A percentile compares a stretch with the other conserved stretches of the same genome.
phyloP scores from a whole-genome alignment of 2,113 vertebrate genomes.

The Hypocryptadius cinnamomeus region DNA sequence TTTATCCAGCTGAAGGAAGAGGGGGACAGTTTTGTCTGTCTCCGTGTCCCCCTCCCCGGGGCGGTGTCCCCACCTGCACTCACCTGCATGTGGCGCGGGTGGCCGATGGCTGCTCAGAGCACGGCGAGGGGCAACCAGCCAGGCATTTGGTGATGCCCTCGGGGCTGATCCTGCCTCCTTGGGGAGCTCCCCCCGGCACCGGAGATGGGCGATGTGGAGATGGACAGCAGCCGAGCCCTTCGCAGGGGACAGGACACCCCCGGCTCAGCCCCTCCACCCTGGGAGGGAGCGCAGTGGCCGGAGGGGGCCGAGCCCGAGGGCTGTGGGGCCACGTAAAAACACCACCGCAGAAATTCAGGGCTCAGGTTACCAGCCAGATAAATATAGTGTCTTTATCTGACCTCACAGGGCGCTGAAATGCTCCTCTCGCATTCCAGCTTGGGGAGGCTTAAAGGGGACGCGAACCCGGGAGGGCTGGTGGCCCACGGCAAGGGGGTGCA shows the following conservation, averaged over 20 bases:
- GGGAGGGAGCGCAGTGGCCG: background rate
- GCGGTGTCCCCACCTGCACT: background rate
- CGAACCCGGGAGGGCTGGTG: background rate
- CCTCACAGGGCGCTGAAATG: constrained; percentile 60
- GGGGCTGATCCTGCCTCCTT: background rate
- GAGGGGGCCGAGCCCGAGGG: constrained; percentile 14
- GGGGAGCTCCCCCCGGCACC: background rate
- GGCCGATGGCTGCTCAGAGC: background rate
- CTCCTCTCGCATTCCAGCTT: constrained; percentile 67
- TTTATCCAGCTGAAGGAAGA: background rate
- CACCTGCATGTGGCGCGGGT: background rate
- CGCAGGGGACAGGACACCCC: background rate
- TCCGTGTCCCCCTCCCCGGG: background rate
- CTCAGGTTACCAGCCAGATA: constrained; percentile 72
- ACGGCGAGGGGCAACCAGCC: background rate
- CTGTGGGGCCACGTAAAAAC: background rate
- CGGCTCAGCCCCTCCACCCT: background rate
- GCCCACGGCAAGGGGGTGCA: background rate
- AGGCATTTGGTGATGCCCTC: background rate
- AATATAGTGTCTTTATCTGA: constrained; percentile 80
- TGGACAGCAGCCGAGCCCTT: background rate
- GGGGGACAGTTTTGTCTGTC: fast-evolving
- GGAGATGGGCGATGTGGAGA: background rate
- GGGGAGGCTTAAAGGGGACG: constrained; percentile 69
- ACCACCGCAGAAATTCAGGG: constrained; percentile 53